Evolutionary conservation across 2,797 vertebrate genomes (phyloP).

Genomic region (Euthynnus affinis): DNA sequence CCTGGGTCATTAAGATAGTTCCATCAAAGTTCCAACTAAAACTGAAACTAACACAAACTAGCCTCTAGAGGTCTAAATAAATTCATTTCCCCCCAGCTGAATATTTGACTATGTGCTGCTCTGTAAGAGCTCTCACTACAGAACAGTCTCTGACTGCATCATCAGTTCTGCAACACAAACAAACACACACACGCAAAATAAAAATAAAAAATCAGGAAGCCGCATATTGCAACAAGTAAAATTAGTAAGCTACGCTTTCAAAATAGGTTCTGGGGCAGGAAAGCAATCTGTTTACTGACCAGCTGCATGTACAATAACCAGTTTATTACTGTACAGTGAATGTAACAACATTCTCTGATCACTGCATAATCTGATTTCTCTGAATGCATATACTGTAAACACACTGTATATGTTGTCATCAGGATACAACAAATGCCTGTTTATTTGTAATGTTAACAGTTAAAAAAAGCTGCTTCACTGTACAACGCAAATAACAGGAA

Average conservation of each 20-base stretch:
- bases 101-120: too few relatives aligned
- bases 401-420: not conserved
- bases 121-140: too few relatives aligned
- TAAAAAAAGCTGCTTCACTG: conserved; percentile 52
- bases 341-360: not conserved
- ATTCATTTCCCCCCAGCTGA: too few relatives aligned
- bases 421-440: conserved; percentile 44
- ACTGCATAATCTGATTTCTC: not conserved
- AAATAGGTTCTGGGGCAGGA: not conserved
- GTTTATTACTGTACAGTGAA: not conserved
- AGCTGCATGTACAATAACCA: not conserved
- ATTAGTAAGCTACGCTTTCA: not conserved
- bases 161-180: not conserved
- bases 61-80: too few relatives aligned
- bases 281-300: not conserved
- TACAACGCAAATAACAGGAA: conserved; percentile 73
- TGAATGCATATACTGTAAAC: not conserved
- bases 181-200: not conserved
- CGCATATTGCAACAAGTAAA: not conserved
- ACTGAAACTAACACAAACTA: too few relatives aligned
- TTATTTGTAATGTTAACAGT: conserved; percentile 61
- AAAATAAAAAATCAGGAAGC: not conserved
- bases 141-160: too few relatives aligned
- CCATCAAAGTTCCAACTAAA: too few relatives aligned
- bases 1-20: too few relatives aligned